Conservation (phyloP, 2,797 vertebrate species). For the Thripadectes ignobilis region DNA sequence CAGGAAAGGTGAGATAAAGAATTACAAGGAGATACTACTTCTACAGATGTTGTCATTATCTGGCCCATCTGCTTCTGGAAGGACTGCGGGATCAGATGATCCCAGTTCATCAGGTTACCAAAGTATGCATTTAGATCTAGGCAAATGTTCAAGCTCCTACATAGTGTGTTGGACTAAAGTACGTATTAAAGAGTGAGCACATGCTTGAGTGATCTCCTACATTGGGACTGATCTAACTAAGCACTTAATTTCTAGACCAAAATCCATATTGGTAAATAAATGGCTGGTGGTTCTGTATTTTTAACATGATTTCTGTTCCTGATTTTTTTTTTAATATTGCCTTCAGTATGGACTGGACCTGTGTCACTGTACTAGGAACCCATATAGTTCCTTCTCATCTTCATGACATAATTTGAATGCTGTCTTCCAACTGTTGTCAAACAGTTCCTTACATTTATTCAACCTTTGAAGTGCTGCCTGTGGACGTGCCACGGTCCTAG, state of each 20-base stretch:
- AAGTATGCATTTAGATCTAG: not conserved
- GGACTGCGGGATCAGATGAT: not conserved
- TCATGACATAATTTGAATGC: not conserved
- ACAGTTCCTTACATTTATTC: conserved; percentile 9
- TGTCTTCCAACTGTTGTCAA: not conserved
- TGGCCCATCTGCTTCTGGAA: not conserved
- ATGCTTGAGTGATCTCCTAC: not conserved
- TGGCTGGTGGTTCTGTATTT: not conserved
- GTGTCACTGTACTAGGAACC: not conserved
- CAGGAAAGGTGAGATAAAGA: not conserved
- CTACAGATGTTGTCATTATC: not conserved
- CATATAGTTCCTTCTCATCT: not conserved
- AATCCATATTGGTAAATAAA: not conserved
- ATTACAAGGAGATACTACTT: not conserved
- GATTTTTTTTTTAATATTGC: not conserved
- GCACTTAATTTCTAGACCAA: not conserved
- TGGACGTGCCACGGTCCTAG: not conserved
- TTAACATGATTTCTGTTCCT: not conserved
- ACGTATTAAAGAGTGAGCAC: not conserved
- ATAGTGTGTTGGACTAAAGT: not conserved
- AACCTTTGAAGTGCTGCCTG: conserved; percentile 9
- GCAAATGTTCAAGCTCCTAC: not conserved
- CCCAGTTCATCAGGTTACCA: not conserved
- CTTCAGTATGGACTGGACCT: not conserved
- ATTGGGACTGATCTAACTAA: not conserved